Evolutionary conservation across 2,888 invertebrate species (phyloP).

Genomic region (Rosalia funebris): DNA sequence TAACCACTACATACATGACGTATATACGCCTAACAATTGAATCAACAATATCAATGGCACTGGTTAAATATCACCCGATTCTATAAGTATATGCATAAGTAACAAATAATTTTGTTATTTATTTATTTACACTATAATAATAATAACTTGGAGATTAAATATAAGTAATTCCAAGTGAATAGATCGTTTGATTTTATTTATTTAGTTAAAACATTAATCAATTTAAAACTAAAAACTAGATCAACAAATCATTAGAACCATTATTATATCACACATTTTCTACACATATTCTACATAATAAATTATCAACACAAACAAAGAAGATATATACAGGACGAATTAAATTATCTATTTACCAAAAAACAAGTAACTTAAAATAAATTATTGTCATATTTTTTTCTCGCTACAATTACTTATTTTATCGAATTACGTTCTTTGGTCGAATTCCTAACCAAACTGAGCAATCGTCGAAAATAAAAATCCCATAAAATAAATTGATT

Average conservation of each 20-base stretch:
- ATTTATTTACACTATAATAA: constrained; percentile 55
- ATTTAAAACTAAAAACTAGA: constrained; percentile 41
- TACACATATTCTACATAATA: constrained; percentile 48
- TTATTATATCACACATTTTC: constrained; percentile 48
- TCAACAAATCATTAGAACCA: constrained; percentile 42
- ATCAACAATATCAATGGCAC: constrained; percentile 66
- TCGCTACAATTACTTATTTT: constrained; percentile 15
- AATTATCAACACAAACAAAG: constrained; percentile 37
- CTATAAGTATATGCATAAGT: constrained; percentile 64
- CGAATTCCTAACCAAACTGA: constrained; percentile 29
- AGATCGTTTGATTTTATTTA: constrained; percentile 44
- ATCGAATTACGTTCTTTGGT: constrained; percentile 23
- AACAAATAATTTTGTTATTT: constrained; percentile 60
- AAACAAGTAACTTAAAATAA: constrained; percentile 20
- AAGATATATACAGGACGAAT: constrained; percentile 30
- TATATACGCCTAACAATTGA: constrained; percentile 64
- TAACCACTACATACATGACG: constrained; percentile 64
- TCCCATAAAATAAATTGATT: constrained; percentile 17
- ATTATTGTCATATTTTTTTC: constrained; percentile 27
- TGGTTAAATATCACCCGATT: constrained; percentile 67
- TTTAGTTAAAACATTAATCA: constrained; percentile 43
- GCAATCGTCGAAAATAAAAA: constrained; percentile 25
- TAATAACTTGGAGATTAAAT: constrained; percentile 47
- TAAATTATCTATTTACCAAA: constrained; percentile 26
- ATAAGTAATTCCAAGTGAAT: constrained; percentile 44